phyloP scores from a whole-genome alignment of 2,797 vertebrate species.

The Enteromius trimaculatus region DNA sequence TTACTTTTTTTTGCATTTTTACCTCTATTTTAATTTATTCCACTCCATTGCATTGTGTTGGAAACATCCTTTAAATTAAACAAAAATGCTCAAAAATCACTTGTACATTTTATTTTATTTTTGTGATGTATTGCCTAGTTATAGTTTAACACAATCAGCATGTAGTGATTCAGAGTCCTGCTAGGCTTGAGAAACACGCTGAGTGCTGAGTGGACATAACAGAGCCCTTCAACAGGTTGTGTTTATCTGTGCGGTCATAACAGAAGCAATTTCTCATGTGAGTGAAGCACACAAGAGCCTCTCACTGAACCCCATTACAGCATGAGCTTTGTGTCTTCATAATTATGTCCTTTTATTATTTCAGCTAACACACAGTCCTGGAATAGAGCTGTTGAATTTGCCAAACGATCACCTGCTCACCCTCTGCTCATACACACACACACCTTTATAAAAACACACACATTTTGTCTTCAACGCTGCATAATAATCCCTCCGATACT shows the following conservation, averaged over 20 bases:
- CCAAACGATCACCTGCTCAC: slow-evolving; percentile 25
- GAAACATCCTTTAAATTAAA: no score
- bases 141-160: slow-evolving; percentile 8
- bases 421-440: neutral
- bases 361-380: slow-evolving; percentile 13
- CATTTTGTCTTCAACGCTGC: slow-evolving; percentile 6
- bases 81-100: no score
- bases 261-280: slow-evolving; percentile 16
- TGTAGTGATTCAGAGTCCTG: neutral
- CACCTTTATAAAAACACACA: slow-evolving; percentile 12
- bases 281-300: slow-evolving; percentile 20
- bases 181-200: slow-evolving; percentile 18
- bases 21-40: no score
- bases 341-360: slow-evolving; percentile 43
- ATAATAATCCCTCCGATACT: slow-evolving; percentile 39
- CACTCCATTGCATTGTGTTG: no score
- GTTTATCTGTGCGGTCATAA: slow-evolving; percentile 28
- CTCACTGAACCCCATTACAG: slow-evolving; percentile 12
- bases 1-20: no score
- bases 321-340: slow-evolving; percentile 1
- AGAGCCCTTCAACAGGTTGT: slow-evolving; percentile 12
- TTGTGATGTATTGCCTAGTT: neutral
- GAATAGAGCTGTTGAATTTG: slow-evolving; percentile 47
- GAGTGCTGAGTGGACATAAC: neutral
- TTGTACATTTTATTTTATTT: neutral